These are phyloP conservation scores for Amiota communis DNA, from an alignment of 2,888 invertebrate genomes.

Conservation along the genomic window DNA sequence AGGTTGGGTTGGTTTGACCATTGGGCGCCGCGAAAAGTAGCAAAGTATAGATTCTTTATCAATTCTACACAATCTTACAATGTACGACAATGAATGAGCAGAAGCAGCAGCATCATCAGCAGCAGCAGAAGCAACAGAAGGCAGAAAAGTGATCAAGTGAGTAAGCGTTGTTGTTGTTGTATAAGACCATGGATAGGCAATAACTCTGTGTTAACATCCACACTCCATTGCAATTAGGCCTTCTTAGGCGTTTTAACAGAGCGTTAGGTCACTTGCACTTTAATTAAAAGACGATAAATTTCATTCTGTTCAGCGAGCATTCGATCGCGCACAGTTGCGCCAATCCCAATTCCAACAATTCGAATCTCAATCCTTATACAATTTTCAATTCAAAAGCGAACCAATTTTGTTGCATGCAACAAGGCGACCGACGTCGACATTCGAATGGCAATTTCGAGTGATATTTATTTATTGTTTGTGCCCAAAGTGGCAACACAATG, in stretches of 20 bases:
- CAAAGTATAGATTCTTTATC: no score
- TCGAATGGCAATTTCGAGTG: constrained; percentile 53
- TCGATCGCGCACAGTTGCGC: constrained; percentile 39
- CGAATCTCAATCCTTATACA: no score
- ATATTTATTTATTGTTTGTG: constrained; percentile 70
- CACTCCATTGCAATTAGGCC: constrained; percentile 57
- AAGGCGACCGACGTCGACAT: constrained; percentile 27
- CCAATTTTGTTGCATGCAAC: constrained; percentile 24
- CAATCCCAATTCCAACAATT: constrained; percentile 19
- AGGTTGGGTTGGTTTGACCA: background rate
- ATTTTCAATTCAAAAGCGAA: constrained; percentile 4
- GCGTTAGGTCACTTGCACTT: constrained; percentile 67
- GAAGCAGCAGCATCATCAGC: background rate
- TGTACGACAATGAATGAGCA: no score
- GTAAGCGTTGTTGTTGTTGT: background rate
- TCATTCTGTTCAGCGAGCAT: constrained; percentile 50
- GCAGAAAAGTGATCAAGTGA: background rate
- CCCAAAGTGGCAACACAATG: constrained; percentile 64
- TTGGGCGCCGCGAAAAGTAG: background rate
- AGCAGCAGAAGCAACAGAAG: background rate
- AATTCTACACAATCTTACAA: no score
- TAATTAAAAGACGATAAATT: constrained; percentile 73
- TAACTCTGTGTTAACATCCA: constrained; percentile 15
- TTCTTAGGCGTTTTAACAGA: constrained; percentile 52
- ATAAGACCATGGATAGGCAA: constrained; percentile 1